Base-by-base conservation (phyloP, 2,113 vertebrate species). In the Myotis brandtii region DNA sequence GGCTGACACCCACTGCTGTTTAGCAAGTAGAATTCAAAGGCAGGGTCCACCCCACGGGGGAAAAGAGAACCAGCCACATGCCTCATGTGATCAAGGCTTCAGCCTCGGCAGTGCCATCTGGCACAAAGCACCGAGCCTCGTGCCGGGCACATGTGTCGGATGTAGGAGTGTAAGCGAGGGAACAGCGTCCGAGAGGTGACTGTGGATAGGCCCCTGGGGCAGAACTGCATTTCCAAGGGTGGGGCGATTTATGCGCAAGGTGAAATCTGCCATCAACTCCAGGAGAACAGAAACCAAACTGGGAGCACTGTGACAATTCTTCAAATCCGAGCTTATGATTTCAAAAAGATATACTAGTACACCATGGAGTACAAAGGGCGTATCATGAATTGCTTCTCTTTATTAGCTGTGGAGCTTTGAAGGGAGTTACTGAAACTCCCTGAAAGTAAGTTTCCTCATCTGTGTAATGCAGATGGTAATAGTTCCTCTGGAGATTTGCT, bases 11-110 rank as follows among this genome's bases (percentile, higher is more conserved):
- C 73, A 59, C 27, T 37, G 43, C 67, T 92, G 64, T 93, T 56
- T 80, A 92, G 46, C 87, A 91, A 52, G 95, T 86, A 97, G 98
- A 97, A 98, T 98, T 97, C 96, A 98, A 98, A 98, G 64, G 9
- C 62, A 21, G 89, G 9, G 2, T 76, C 37, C 13, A 17, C 96
- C 46, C 96, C 89, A 84, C 72, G 96, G 96, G 96, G 96, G 95
- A 96, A 86, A 95, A 80, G 13, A 93, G 89, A 37, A 94, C 93
- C 94, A 70, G 46, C 2, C 46, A 86, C 90, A 95, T 83, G 69
- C 82, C 95, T 91, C 79, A 77, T 30, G 81, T 86, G 30, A 7
- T 13, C 50, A 77, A 97, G 96, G 88, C 94, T 95, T 97, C 85
- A 75, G 91, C 70, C 93, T 85, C 70, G 92, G 27, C 81, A 93